phyloP scores from a whole-genome alignment of 2,888 invertebrate genomes.

The Sarcophaga carnaria region DNA sequence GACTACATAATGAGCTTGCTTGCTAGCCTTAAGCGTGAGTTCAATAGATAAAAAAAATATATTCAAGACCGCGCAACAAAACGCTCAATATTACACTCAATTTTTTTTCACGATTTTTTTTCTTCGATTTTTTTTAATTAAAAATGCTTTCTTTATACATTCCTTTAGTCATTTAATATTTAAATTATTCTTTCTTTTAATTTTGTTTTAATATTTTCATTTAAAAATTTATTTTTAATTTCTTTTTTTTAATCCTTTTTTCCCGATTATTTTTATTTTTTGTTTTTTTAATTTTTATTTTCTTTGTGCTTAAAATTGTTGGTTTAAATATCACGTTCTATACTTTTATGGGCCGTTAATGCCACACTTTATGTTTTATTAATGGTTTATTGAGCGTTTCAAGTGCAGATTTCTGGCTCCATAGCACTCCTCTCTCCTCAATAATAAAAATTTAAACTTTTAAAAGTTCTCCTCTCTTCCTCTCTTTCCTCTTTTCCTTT shows the following conservation, averaged over 20 bases:
- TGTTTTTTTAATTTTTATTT: background rate
- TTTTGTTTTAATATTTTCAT: slow-evolving; percentile 2
- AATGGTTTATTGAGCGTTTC: slow-evolving; percentile 52
- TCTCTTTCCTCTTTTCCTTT: slow-evolving; percentile 25
- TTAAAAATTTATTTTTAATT: slow-evolving; percentile 6
- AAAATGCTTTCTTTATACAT: background rate
- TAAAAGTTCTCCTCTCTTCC: background rate
- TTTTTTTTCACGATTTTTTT: background rate
- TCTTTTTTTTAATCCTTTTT: slow-evolving; percentile 4
- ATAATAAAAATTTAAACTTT: background rate
- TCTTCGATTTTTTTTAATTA: background rate
- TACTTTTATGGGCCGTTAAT: slow-evolving; percentile 60
- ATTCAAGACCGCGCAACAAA: too few relatives aligned
- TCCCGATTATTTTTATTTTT: slow-evolving; percentile 1
- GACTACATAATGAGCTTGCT: slow-evolving; percentile 77
- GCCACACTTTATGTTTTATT: slow-evolving; percentile 63
- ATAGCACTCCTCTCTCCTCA: background rate
- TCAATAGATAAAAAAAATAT: background rate
- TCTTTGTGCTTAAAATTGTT: background rate
- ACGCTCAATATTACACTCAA: background rate
- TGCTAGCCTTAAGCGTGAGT: background rate
- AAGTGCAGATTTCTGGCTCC: slow-evolving; percentile 1
- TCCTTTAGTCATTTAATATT: background rate
- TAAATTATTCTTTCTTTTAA: background rate
- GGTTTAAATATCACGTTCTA: slow-evolving; percentile 61